Conservation (phyloP, 1,140 invertebrate species). For the Neodiprion virginianus region DNA sequence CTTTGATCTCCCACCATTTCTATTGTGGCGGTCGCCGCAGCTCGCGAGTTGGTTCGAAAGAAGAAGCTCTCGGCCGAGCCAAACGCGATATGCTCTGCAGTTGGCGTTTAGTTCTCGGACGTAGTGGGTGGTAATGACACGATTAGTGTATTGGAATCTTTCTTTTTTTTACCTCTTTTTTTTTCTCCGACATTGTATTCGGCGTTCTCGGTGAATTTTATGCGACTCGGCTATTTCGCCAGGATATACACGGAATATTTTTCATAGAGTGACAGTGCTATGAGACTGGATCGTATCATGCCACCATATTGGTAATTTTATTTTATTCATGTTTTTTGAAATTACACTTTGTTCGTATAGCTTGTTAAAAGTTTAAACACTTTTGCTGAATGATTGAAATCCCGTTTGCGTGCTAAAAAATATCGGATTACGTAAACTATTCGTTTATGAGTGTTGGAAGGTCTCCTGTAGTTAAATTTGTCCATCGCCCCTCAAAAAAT, state of each 20-base stretch:
- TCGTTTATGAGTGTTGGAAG: too few species aligned
- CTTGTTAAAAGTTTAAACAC: background rate
- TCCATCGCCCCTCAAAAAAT: too few species aligned
- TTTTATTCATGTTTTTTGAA: conserved; percentile 13
- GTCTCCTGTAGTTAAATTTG: too few species aligned
- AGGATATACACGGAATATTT: too few species aligned
- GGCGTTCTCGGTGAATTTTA: too few species aligned
- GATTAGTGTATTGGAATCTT: background rate
- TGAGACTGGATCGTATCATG: conserved; percentile 38
- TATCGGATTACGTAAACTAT: too few species aligned
- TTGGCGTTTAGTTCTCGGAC: conserved; percentile 2
- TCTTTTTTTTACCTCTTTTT: background rate
- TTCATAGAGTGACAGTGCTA: background rate
- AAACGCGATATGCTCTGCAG: background rate
- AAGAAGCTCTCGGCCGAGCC: background rate
- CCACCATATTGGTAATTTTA: conserved; percentile 57
- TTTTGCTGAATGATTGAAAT: background rate
- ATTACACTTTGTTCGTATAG: too few species aligned
- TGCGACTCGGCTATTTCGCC: too few species aligned
- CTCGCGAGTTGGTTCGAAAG: conserved; percentile 22
- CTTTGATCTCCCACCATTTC: conserved; percentile 57
- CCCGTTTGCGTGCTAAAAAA: background rate
- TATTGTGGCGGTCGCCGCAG: conserved; percentile 49
- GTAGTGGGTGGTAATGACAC: conserved; percentile 2
- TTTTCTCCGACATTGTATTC: too few species aligned